Evolutionary conservation across 2,888 invertebrate genomes (phyloP).

Genomic region (Drosophila putrida): DNA sequence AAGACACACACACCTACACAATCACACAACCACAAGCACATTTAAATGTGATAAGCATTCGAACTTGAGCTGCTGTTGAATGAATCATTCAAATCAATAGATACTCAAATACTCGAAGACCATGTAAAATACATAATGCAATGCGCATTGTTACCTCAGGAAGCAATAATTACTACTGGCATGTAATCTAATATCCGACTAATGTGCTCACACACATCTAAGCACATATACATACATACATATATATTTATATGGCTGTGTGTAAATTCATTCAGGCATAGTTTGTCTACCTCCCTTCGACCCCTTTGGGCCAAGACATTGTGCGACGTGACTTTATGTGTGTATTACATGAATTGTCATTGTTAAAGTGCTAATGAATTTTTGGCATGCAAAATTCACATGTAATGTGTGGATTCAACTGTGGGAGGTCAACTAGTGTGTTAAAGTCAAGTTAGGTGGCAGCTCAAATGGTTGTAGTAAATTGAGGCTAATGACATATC

Average conservation of each 20-base stretch:
- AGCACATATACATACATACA: background rate
- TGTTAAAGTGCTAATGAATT: constrained; percentile 74
- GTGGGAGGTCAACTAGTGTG: background rate
- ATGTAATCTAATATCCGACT: constrained; percentile 70
- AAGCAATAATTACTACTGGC: constrained; percentile 55
- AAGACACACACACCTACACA: too few relatives aligned
- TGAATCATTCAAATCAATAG: constrained; percentile 45
- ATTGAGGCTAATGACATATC: constrained; percentile 8
- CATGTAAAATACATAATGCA: constrained; percentile 42
- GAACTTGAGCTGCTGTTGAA: constrained; percentile 1
- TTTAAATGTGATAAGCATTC: constrained; percentile 9
- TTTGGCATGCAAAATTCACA: constrained; percentile 65
- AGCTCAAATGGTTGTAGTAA: constrained; percentile 26
- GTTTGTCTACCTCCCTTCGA: background rate
- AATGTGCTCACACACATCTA: constrained; percentile 27
- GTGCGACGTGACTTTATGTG: constrained; percentile 36
- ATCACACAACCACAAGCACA: too few relatives aligned
- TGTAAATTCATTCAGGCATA: constrained; percentile 7
- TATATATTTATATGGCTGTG: background rate
- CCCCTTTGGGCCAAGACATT: background rate
- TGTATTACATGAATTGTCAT: constrained; percentile 66
- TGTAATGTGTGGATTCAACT: constrained; percentile 31
- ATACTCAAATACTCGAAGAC: constrained; percentile 11
- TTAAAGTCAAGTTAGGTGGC: constrained; percentile 15
- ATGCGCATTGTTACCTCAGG: constrained; percentile 57